A percentile compares a stretch with the other conserved stretches of the same genome.
Evolutionary conservation across 2,797 vertebrate genomes (phyloP).

Genomic region (Pseudochirops corinnae): DNA sequence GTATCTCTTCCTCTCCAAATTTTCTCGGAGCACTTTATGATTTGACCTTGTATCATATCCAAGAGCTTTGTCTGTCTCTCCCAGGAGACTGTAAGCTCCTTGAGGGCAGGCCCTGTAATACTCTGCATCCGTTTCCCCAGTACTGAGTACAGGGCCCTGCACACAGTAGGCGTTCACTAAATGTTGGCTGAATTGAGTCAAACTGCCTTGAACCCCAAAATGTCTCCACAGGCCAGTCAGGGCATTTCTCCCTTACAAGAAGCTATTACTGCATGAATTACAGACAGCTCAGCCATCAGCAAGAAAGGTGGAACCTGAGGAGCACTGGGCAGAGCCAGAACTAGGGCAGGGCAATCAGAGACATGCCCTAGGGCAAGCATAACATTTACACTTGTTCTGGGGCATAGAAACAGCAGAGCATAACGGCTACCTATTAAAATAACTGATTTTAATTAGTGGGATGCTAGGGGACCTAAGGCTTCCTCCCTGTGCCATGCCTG

Average conservation of each 20-base stretch:
- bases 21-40: not conserved
- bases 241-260: not conserved
- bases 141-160: not conserved
- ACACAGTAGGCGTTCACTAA: not conserved
- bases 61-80: not conserved
- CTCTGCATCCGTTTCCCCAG: not conserved
- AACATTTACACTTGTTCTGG: not conserved
- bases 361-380: not conserved
- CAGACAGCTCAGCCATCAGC: not conserved
- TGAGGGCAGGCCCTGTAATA: not conserved
- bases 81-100: not conserved
- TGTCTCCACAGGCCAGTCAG: not conserved
- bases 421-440: not conserved
- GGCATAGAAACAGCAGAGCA: not conserved
- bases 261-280: not conserved
- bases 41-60: not conserved
- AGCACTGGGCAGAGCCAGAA: not conserved
- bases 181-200: not conserved
- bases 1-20: not conserved
- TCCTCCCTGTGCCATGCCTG: not conserved
- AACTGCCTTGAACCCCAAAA: not conserved
- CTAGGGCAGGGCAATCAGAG: not conserved
- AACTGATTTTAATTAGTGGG: not conserved
- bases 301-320: not conserved
- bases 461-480: not conserved